Evolutionary conservation across 2,797 vertebrate genomes (phyloP).

Genomic region (Pantherophis vulpinus): DNA sequence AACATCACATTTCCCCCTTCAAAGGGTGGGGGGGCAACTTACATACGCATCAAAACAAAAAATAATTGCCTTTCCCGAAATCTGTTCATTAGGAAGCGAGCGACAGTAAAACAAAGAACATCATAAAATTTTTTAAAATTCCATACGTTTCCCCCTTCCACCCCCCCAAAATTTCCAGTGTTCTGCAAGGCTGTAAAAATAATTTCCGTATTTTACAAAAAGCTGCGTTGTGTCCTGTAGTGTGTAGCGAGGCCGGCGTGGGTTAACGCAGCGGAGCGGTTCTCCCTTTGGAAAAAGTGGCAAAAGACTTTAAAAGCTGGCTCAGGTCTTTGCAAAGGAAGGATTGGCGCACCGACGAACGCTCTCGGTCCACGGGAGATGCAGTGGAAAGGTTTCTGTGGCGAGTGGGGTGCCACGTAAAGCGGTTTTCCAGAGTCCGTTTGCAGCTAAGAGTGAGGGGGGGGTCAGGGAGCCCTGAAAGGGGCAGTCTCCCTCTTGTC

Average conservation of each 20-base stretch:
- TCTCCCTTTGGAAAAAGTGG: slow-evolving; percentile 16
- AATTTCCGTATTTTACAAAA: slow-evolving; percentile 8
- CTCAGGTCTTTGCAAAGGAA: not conserved
- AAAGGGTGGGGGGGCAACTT: not conserved
- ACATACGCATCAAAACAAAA: not conserved
- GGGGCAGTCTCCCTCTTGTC: not conserved
- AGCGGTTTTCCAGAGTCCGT: accelerated
- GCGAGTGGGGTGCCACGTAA: not conserved
- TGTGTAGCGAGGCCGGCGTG: slow-evolving; percentile 27
- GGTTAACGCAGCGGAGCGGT: accelerated
- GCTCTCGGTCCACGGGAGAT: not conserved
- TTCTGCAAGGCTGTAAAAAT: slow-evolving; percentile 70
- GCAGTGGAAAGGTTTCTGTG: not conserved
- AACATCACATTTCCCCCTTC: not conserved
- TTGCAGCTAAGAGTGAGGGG: not conserved
- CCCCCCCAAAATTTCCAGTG: slow-evolving; percentile 78
- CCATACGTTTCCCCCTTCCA: slow-evolving; percentile 69
- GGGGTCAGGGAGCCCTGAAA: not conserved
- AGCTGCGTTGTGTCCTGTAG: not conserved
- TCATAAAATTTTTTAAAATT: slow-evolving; percentile 41
- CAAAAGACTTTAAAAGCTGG: not conserved
- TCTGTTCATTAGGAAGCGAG: not conserved
- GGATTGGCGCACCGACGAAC: not conserved
- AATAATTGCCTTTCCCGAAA: not conserved
- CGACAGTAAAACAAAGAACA: not conserved